A percentile compares a stretch with the other conserved stretches of the same genome.
phyloP scores from a whole-genome alignment of 2,888 invertebrate genomes.

The Lepidochrysops patricia region DNA sequence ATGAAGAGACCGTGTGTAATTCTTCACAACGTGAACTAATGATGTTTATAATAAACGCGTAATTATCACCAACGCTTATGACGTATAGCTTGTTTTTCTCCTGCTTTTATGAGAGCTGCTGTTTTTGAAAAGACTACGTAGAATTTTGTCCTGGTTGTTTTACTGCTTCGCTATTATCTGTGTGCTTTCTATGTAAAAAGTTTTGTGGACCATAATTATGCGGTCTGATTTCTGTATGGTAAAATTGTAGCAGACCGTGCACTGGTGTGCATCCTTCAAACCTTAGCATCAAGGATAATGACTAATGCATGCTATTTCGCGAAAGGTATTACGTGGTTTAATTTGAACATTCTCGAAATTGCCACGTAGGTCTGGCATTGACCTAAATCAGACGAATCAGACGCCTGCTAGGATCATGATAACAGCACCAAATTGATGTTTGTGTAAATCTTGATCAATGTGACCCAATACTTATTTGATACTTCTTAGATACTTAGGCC shows the following conservation, averaged over 20 bases:
- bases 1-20: too few species aligned
- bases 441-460: not conserved
- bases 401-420: not conserved
- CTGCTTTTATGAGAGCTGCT: not conserved
- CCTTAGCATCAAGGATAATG: not conserved
- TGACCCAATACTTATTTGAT: too few species aligned
- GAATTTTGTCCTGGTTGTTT: not conserved
- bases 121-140: not conserved
- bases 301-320: not conserved
- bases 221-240: too few species aligned
- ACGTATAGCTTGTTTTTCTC: not conserved
- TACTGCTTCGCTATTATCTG: not conserved
- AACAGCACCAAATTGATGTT: not conserved
- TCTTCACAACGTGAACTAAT: not conserved
- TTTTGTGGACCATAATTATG: too few species aligned
- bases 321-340: not conserved
- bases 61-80: not conserved
- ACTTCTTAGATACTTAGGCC: too few species aligned
- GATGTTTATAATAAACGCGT: not conserved
- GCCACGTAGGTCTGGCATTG: not conserved
- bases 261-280: too few species aligned
- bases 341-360: not conserved
- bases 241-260: too few species aligned
- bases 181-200: not conserved
- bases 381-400: slow-evolving; percentile 3